phyloP scores from a whole-genome alignment of 2,113 vertebrate species.

The Macquaria australasica region DNA sequence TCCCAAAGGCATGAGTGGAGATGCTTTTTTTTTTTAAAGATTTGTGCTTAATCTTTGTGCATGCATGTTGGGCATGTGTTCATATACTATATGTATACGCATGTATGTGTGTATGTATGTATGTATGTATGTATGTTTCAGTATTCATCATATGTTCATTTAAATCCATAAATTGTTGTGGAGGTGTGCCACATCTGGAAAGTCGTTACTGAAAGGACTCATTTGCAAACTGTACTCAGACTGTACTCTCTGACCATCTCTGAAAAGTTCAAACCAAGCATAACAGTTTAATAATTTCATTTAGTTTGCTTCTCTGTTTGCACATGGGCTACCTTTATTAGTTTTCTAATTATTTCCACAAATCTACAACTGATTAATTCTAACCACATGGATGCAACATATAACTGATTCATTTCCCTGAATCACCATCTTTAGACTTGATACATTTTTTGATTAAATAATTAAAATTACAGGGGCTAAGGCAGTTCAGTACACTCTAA shows the following conservation, averaged over 20 bases:
- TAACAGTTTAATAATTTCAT: not conserved
- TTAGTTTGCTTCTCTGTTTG: not conserved
- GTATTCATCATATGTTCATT: not conserved
- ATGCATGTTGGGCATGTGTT: not conserved
- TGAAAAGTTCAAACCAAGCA: not conserved
- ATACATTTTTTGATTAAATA: not conserved
- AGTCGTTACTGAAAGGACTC: not conserved
- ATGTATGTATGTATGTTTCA: not conserved
- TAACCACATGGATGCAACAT: not conserved
- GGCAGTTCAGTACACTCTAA: not conserved
- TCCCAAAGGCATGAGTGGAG: not conserved
- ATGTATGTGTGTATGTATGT: too few relatives aligned
- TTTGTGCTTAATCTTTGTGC: not conserved
- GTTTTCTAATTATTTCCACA: not conserved
- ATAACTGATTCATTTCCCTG: not conserved
- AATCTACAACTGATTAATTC: too few relatives aligned
- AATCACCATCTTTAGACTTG: not conserved
- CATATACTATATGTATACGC: not conserved
- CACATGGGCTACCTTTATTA: not conserved
- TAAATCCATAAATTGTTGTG: not conserved
- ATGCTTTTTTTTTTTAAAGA: not conserved
- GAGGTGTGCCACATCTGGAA: conserved; percentile 11
- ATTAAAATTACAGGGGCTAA: not conserved
- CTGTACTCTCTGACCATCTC: not conserved
- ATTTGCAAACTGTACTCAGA: not conserved